These are phyloP conservation scores for Cyprinodon tularosa DNA, from an alignment of 2,113 vertebrate genomes.

Conservation along the genomic window DNA sequence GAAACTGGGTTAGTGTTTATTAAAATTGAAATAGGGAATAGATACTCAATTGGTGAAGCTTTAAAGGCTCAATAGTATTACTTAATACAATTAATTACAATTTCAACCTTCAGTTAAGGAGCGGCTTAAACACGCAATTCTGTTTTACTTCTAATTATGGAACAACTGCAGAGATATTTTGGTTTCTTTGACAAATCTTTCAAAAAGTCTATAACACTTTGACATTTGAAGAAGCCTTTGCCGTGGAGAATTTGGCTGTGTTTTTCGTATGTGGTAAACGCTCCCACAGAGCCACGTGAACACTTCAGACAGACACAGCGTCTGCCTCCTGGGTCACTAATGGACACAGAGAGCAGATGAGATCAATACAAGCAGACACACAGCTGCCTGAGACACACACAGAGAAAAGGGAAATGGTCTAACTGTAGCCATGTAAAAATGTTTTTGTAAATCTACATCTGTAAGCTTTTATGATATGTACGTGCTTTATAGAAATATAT, in stretches of 20 bases:
- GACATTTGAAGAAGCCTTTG: slow-evolving; percentile 35
- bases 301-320: slow-evolving; percentile 70
- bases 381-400: slow-evolving; percentile 52
- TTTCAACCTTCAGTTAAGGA: not conserved
- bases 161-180: not conserved
- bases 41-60: too few relatives aligned
- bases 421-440: not conserved
- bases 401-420: slow-evolving; percentile 31
- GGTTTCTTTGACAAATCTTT: slow-evolving; percentile 7
- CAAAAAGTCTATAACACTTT: slow-evolving; percentile 1
- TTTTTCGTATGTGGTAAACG: slow-evolving; percentile 61
- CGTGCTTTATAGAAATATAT: not conserved
- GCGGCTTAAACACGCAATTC: too few relatives aligned
- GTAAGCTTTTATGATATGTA: not conserved
- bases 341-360: slow-evolving; percentile 74
- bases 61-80: too few relatives aligned
- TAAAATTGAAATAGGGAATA: not conserved
- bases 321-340: slow-evolving; percentile 81
- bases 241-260: slow-evolving; percentile 30
- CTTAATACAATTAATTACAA: too few relatives aligned
- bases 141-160: not conserved
- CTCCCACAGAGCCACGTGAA: slow-evolving; percentile 47
- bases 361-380: slow-evolving; percentile 75
- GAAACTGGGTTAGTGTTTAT: too few relatives aligned
- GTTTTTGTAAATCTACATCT: not conserved